Base-by-base conservation (phyloP, 1,140 invertebrate genomes). In the Monomorium pharaonis region DNA sequence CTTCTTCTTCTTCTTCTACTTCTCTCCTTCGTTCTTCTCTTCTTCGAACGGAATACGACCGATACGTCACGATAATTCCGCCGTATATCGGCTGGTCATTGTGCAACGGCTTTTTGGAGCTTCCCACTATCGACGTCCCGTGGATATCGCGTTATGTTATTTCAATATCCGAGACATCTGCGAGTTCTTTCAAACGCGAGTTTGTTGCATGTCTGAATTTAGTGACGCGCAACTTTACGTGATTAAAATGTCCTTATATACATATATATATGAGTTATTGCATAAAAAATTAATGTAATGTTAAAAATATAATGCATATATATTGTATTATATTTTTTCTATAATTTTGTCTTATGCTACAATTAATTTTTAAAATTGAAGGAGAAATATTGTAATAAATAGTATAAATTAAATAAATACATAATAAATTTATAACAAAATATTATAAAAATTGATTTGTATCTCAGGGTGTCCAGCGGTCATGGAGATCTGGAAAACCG, bases 1-100 rank as follows among this genome's bases (percentile, higher is more conserved):
- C 18, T 37, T 16, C 14, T 37, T 76, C 21, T 60, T 42, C 37
- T 7, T 44, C 21, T 76, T 44, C 60, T 58, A 21, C 33, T 27
- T 58, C 33, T 86, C 27, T 60, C 18, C 58, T 77, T 62, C 12
- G n/a, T n/a, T n/a, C 70, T 67, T 4, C 4, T 84, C 44, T 58
- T 54, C 72, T 72, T 86, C 51, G 24, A 60, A 62, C 63, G 58
- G 70, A 84, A 72, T 70, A 89, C 88, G 74, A 65, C n/a, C 76
- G 72, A 77, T 56, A 74, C 27, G 63, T 58, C 70, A 86, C 72
- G 84, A 77, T 81, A 84, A 89, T 88, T 76, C 76, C 47, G 21
- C 18, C 30, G 69, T 16, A 63, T 74, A 83, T 75, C 65, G 69
- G 21, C 21, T 47, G 63, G 69, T 87, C 67, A 69, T 87, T 80